Evolutionary conservation across 2,113 vertebrate genomes (phyloP), one percentile per base, ranked within the genome.

Genomic region (Thryonomys swinderianus): DNA sequence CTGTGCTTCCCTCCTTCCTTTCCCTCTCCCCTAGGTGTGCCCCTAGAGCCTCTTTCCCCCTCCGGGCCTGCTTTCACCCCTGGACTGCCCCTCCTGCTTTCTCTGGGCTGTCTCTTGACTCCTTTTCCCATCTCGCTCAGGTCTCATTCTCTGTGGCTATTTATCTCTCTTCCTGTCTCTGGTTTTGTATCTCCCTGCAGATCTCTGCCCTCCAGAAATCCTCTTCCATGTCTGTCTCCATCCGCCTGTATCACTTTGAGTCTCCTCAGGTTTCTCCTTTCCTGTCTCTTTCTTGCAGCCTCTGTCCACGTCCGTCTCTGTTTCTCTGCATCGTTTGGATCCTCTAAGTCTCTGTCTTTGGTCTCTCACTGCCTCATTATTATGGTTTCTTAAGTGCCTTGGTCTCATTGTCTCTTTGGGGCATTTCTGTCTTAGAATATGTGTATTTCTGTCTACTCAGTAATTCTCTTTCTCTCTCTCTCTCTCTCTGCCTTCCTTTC

Each of bases 231-330:
- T 34, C 48, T 67, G 57, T 96, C 97, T 98, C 98, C 96, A 13
- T 93, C 94, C 94, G 61, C 69, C 90, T 90, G 76, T 96, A 64
- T 90, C 76, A 83, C 97, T 90, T 96, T 97, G 96, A 88, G 83
- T 95, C 97, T 97, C 98, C 97, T 96, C 97, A 95, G 96, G 95
- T 95, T 88, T 97, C 98, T 97, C 97, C 96, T 95, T 97, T 85
- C 93, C 95, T 92, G 95, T 97, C 98, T 97, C 98, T 98, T 94
- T 89, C 96, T 97, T 95, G 88, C 48, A 32, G 82, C 66, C 95
- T 96, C 95, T 89, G 93, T 87, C 91, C 34, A 2, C 76, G 51
- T 80, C 17, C 83, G 14, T 97, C 95, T 97, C 97, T 96, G 97
- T 97, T 94, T 98, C 97, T 98, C 98, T 98, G 97, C 93, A 73